Conservation (phyloP, 2,888 invertebrate genomes). For the Augochlorella aurata region DNA sequence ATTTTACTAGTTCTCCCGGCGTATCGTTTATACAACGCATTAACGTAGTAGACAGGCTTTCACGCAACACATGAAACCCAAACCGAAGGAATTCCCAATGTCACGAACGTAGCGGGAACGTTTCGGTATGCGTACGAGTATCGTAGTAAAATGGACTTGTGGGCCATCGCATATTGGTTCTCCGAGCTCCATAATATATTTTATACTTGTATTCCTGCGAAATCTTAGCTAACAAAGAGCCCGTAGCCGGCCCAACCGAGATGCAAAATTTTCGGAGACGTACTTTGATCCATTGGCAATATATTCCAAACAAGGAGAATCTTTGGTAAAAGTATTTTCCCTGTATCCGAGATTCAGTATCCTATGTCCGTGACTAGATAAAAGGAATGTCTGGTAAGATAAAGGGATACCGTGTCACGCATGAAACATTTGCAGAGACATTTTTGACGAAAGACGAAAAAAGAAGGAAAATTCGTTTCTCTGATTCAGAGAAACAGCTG, state of each 20-base stretch:
- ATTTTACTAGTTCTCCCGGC: conserved; percentile 55
- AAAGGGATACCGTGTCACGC: neutral
- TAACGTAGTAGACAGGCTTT: conserved; percentile 61
- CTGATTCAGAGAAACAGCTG: conserved; percentile 31
- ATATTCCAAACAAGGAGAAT: neutral
- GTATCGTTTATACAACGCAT: conserved; percentile 54
- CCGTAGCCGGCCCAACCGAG: neutral
- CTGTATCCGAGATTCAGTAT: neutral
- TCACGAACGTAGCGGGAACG: conserved; percentile 13
- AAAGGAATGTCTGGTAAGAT: neutral
- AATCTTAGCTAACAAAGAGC: conserved; percentile 25
- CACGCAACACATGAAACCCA: conserved; percentile 42
- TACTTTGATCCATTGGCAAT: neutral
- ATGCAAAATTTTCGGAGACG: neutral
- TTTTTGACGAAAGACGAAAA: conserved; percentile 21
- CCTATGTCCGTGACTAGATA: neutral
- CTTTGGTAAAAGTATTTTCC: neutral
- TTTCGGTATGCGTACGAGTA: conserved; percentile 46
- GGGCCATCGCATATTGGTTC: conserved; percentile 35
- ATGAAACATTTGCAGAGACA: conserved; percentile 27
- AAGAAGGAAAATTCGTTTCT: conserved; percentile 19
- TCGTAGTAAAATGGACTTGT: conserved; percentile 50
- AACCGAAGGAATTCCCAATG: conserved; percentile 42
- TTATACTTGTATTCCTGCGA: conserved; percentile 68
- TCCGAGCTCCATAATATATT: conserved; percentile 71